Conservation (phyloP, 1,140 invertebrate species). For the Aphidius ervi region DNA sequence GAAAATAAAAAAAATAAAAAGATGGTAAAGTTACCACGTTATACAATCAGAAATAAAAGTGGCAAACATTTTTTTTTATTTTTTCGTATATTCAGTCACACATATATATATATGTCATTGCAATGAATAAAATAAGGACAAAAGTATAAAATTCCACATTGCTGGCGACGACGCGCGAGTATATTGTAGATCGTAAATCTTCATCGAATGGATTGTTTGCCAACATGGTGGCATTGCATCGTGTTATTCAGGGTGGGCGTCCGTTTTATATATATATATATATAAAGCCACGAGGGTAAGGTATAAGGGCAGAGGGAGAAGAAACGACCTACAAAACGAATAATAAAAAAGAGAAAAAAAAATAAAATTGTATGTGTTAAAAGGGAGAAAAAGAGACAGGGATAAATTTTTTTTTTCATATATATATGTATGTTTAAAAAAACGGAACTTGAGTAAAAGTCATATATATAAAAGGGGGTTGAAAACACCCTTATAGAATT, state of each 20-base stretch:
- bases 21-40: no score
- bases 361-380: no score
- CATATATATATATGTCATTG: background rate
- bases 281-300: no score
- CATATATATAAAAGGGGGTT: constrained; percentile 10
- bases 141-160: background rate
- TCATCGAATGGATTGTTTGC: constrained; percentile 34
- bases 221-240: constrained; percentile 19
- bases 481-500: constrained; percentile 32
- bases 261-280: background rate
- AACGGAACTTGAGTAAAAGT: background rate
- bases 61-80: no score
- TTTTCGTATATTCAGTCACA: no score
- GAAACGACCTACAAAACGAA: no score
- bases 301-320: no score
- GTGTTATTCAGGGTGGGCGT: constrained; percentile 15
- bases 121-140: background rate
- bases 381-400: no score
- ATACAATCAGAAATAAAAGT: no score
- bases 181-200: constrained; percentile 31
- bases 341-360: no score
- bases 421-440: constrained; percentile 10
- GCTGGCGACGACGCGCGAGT: constrained; percentile 10
- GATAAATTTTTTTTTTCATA: background rate
- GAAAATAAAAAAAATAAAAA: no score